Percentiles rank a stretch among this genome's conserved stretches.
Evolutionary conservation across 2,113 vertebrate species (phyloP).

Genomic region (Podarcis raffonei): DNA sequence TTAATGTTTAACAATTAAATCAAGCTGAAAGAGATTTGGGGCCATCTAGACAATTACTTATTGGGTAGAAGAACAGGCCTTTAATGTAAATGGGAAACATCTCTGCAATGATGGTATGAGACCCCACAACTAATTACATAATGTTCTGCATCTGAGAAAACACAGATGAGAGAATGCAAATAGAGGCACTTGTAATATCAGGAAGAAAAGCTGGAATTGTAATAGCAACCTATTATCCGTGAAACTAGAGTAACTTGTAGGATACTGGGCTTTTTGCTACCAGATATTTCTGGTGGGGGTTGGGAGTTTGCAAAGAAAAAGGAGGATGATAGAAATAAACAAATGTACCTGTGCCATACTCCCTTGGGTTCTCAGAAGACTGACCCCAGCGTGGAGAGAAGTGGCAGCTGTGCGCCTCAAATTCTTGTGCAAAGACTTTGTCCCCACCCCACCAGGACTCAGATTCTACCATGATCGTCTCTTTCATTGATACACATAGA

Average conservation of each 20-base stretch:
- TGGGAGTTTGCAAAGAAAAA: not conserved
- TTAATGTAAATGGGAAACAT: constrained; percentile 88
- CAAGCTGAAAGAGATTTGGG: constrained; percentile 83
- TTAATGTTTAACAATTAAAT: constrained; percentile 88
- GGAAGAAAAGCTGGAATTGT: constrained; percentile 64
- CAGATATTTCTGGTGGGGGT: constrained; percentile 22
- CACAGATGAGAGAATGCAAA: constrained; percentile 80
- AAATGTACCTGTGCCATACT: not conserved
- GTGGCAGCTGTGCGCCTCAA: not conserved
- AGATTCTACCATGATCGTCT: not conserved
- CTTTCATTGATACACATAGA: not conserved
- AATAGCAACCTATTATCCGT: constrained; percentile 62
- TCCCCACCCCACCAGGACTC: not conserved
- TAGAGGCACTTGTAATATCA: constrained; percentile 70
- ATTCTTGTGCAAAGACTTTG: not conserved
- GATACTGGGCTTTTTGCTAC: constrained; percentile 58
- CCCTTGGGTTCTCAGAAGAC: not conserved
- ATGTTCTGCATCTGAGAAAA: constrained; percentile 97
- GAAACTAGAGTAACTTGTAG: constrained; percentile 61
- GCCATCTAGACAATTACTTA: constrained; percentile 84
- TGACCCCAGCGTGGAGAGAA: not conserved
- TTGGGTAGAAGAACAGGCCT: constrained; percentile 80
- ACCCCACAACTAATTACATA: constrained; percentile 93
- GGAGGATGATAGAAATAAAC: not conserved
- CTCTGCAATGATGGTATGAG: constrained; percentile 77